Evolutionary conservation across 2,797 vertebrate species (phyloP), one percentile per base, ranked within the genome.

Genomic region (Danio tinwini): DNA sequence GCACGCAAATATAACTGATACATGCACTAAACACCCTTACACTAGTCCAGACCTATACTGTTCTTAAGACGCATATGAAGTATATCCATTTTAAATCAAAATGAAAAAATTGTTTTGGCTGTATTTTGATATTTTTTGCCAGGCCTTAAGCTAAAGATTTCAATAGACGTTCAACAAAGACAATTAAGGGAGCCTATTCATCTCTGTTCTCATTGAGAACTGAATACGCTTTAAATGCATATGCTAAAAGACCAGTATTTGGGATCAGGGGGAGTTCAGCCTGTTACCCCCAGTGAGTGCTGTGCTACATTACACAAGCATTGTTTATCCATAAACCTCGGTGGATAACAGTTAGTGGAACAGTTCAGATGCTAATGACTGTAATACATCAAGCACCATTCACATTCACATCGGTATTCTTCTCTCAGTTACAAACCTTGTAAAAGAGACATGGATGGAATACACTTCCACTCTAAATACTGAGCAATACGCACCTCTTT

Each of bases 401-500:
- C 72, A 52, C 5, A 86, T 86, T 86, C 84, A 78, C 82, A 88
- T 74, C 82, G 83, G 82, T 82, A 82, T 83, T 86, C 81, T 74
- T 63, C 65, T 76, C 85, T 85, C 58, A 72, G 78, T 88, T 86
- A 84, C 79, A 84, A 84, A 72, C 40, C 82, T 59, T 80, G 74
- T 82, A 77, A 85, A 86, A 81, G 80, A 82, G 81, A 42, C 71
- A 67, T 50, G 75, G 50, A 70, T 78, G 74, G 85, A 90, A 88
- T 88, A 87, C 80, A 77, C 82, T 77, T 62, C 39, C 71, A 59
- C 63, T 76, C 6, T 55, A 87, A 93, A 90, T 86, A 94, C 92
- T 90, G 92, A 91, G 4, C 94, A 93, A 86, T 83, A 86, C 83
- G 81, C 78, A 82, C 76, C 19, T n/a, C 53, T 62, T 50, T 21